phyloP scores from a whole-genome alignment of 2,113 vertebrate species.

The Conger conger region DNA sequence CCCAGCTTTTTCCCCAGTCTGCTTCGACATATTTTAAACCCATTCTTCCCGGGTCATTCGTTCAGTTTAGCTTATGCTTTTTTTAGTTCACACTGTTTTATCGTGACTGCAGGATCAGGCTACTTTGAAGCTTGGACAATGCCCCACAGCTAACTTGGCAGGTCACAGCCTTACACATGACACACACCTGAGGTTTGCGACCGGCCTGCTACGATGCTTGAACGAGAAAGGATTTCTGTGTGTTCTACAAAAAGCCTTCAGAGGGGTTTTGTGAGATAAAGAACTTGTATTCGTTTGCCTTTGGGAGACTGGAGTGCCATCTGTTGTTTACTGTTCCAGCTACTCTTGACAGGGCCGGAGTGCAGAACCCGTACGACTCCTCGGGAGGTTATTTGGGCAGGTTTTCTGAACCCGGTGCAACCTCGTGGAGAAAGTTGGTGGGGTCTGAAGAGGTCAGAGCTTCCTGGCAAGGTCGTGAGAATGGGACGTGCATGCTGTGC shows the following conservation, averaged over 20 bases:
- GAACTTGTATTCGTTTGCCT: constrained; percentile 6
- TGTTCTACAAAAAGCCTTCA: not conserved
- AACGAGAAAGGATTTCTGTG: not conserved
- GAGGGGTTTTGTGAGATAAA: not conserved
- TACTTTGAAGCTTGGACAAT: not conserved
- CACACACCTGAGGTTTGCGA: not conserved
- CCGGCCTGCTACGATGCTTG: constrained; percentile 34
- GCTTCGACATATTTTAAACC: constrained; percentile 14
- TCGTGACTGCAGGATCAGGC: constrained; percentile 55
- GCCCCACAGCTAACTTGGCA: not conserved
- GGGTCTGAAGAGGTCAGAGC: not conserved
- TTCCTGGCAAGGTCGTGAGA: not conserved
- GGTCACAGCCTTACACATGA: not conserved
- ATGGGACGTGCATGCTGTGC: not conserved
- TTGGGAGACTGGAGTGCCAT: constrained; percentile 38
- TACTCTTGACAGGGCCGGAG: constrained; percentile 24
- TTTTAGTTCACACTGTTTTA: constrained; percentile 35
- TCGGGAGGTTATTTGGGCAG: constrained; percentile 9
- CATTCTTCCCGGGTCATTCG: not conserved
- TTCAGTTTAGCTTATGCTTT: not conserved
- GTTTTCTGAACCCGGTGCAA: not conserved
- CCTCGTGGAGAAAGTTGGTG: not conserved
- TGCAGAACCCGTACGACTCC: constrained; percentile 25
- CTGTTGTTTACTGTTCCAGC: constrained; percentile 43
- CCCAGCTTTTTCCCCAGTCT: constrained; percentile 42